Base-by-base conservation (phyloP, 2,113 vertebrate genomes). In the Grallaria varia region DNA sequence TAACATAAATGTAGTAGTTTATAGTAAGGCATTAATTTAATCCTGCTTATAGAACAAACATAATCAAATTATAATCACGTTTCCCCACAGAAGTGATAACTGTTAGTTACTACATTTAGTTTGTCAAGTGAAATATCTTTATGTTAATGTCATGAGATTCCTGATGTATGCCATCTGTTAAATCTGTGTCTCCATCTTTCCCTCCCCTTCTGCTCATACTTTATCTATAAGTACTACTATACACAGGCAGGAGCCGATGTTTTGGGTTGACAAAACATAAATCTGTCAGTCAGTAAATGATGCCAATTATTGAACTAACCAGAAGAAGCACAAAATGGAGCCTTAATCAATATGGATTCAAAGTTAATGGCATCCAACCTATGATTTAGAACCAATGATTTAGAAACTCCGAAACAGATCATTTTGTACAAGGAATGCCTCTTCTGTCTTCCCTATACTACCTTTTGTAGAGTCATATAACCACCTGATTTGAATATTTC, bases 331-430 rank as follows among this genome's bases (percentile, higher is more conserved):
- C 3, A 75, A 58, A 42, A 37, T 21, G 18, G 12, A 55, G 3
- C 37, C 71, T 55, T 58, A 18, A 58, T 69, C 37, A 49, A 6
- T 50, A 53, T 4, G 3, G 14, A 58, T 87, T 63, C 40, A 75
- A 78, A 89, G 24, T n/a, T 50, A 87, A 66, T 40, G 13, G 22
- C 25, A 58, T 55, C 4, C 13, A 88, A 62, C 4, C 3, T 39
- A 55, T n/a, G n/a, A n/a, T n/a, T n/a, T n/a, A n/a, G n/a, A n/a
- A n/a, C 33, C 25, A 71, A 28, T 39, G 9, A 64, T 28, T 69
- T 56, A 60, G 30, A 75, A 67, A 5, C 10, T 14, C 0, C 1
- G 1, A 6, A 42, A 80, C 44, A n/a, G 7, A 79, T 10, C 2
- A 31, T 64, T 74, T 45, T 74, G n/a, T 20, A 23, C 30, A 44